Evolutionary conservation across 1,140 invertebrate species (phyloP).

Genomic region (Nymphalis io): DNA sequence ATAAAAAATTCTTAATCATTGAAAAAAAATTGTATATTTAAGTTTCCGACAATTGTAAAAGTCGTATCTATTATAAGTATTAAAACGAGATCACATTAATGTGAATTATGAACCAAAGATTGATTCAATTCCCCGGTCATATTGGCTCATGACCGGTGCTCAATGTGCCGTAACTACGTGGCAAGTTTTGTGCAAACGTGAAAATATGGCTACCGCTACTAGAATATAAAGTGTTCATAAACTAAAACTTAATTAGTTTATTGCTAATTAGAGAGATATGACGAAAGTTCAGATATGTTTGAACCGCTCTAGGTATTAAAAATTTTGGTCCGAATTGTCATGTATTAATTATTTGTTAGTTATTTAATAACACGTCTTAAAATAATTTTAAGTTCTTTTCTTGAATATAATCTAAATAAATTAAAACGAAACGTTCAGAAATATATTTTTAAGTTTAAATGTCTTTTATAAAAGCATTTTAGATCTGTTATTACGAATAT

Average conservation of each 20-base stretch:
- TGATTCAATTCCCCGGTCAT: not conserved
- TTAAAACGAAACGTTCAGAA: constrained; percentile 1
- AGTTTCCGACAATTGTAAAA: not conserved
- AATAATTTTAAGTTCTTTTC: not conserved
- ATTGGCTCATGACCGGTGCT: constrained; percentile 14
- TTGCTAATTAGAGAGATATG: constrained; percentile 72
- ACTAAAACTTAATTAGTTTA: constrained; percentile 46
- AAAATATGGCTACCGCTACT: constrained; percentile 25
- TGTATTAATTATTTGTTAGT: constrained; percentile 21
- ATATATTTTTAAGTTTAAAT: not conserved
- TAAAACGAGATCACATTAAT: constrained; percentile 7
- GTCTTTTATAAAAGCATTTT: not conserved
- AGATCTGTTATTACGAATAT: constrained; percentile 2
- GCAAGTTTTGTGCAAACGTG: constrained; percentile 37
- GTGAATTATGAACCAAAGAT: constrained; percentile 4
- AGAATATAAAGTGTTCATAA: constrained; percentile 22
- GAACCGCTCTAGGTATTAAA: constrained; percentile 56
- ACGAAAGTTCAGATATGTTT: constrained; percentile 66
- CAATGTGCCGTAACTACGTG: constrained; percentile 21
- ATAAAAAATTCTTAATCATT: not conserved
- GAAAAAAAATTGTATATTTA: not conserved
- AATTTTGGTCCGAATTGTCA: constrained; percentile 63
- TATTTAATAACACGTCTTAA: constrained; percentile 7
- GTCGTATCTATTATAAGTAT: not conserved
- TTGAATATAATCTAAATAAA: not conserved